Base-by-base conservation (phyloP, 2,113 vertebrate species). In the Tiliqua scincoides region DNA sequence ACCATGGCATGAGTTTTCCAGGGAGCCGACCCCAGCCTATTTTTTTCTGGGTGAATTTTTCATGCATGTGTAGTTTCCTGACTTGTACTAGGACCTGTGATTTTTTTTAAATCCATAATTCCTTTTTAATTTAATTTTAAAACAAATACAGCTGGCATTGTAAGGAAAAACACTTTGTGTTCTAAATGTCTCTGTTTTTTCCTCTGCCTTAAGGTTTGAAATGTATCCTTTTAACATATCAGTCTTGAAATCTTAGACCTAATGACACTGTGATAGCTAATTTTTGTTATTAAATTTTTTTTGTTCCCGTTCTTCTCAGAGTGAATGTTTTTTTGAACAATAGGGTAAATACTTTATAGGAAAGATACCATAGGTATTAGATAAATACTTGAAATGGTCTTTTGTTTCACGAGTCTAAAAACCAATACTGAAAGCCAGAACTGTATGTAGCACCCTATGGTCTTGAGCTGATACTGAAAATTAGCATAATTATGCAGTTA, bases 181-280 rank as follows among this genome's bases (percentile, higher is more conserved):
- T 91, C 68, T 10, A 12, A 25, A 21, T 74, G 90, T 81, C 71
- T 70, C 87, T 43, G 2, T 91, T 89, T 94, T 92, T 79, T 20
- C n/a, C 91, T 94, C 95, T 97, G 96, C 96, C 96, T 96, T 96
- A 94, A 95, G 90, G 94, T 92, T 93, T 89, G 85, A 89, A n/a
- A 63, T 74, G 83, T 88, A 65, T 91, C 81, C 14, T 92, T 85
- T 81, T 91, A 89, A 88, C 59, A 25, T 89, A 67, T 90, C 85
- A 89, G 93, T 94, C 59, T 82, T 48, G 0, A 89, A 85, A 87
- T 93, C 94, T 94, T 91, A 95, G 95, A 95, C 95, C 95, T 96
- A 91, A 89, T 88, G 92, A 85, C 93, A 92, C 95, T 93, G 91
- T 94, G 95, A 95, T 90, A 92, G 92, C 90, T 87, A 88, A 89